These are phyloP conservation scores for Phania funesta DNA, from an alignment of 2,888 invertebrate species.

Conservation along the genomic window DNA sequence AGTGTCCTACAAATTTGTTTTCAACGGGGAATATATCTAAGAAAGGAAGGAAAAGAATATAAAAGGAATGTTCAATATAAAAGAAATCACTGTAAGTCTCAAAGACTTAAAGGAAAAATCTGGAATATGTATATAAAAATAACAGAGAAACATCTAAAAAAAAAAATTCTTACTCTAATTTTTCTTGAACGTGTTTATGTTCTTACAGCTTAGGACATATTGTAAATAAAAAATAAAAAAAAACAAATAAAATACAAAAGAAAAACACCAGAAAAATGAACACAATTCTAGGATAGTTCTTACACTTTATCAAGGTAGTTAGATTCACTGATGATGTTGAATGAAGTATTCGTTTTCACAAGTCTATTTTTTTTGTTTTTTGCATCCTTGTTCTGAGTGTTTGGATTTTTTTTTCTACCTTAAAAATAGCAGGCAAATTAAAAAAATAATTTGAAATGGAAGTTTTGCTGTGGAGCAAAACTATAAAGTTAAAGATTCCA, in stretches of 20 bases:
- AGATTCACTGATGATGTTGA: conserved; percentile 22
- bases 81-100: conserved; percentile 64
- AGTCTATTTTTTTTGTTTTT: conserved; percentile 6
- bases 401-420: neutral
- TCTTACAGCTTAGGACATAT: conserved; percentile 12
- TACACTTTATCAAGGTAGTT: conserved; percentile 58
- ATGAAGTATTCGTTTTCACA: conserved; percentile 40
- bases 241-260: neutral
- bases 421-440: conserved; percentile 22
- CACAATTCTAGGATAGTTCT: conserved; percentile 51
- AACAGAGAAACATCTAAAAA: conserved; percentile 33
- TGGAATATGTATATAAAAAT: neutral
- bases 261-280: conserved; percentile 32
- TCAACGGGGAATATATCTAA: conserved; percentile 31
- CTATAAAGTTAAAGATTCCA: neutral
- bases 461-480: conserved; percentile 14
- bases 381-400: conserved; percentile 1
- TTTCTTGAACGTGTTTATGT: conserved; percentile 23
- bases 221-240: neutral
- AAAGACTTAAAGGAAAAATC: conserved; percentile 50
- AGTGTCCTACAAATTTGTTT: conserved; percentile 58
- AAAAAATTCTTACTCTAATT: conserved; percentile 29
- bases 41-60: neutral
- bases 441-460: conserved; percentile 28
- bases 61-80: conserved; percentile 26